Conservation (phyloP, 2,888 invertebrate genomes). For the Clanis bilineata region DNA sequence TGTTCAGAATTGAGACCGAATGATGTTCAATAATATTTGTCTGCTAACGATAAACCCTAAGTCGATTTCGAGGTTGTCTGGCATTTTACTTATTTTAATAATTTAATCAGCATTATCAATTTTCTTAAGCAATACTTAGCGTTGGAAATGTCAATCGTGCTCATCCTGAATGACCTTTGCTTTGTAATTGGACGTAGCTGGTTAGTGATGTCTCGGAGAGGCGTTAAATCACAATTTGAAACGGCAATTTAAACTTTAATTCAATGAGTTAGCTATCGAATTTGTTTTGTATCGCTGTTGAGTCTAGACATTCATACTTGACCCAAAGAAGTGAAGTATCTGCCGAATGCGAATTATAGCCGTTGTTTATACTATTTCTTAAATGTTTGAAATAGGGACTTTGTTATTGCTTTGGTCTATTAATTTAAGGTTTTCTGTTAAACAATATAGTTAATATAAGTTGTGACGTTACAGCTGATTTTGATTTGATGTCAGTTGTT, state of each 20-base stretch:
- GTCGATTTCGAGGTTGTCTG: not conserved
- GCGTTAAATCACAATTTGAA: not conserved
- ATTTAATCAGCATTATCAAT: constrained; percentile 24
- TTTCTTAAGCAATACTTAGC: constrained; percentile 35
- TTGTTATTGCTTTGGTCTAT: not conserved
- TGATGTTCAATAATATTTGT: too few relatives aligned
- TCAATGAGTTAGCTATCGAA: not conserved
- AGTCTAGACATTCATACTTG: not conserved
- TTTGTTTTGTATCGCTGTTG: not conserved
- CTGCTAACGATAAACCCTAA: too few relatives aligned
- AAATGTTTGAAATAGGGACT: not conserved
- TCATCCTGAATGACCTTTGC: constrained; percentile 37
- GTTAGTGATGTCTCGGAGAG: constrained; percentile 23
- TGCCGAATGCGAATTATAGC: not conserved
- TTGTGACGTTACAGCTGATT: too few relatives aligned
- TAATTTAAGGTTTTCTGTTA: too few relatives aligned
- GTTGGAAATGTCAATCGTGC: constrained; percentile 48
- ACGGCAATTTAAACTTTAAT: not conserved
- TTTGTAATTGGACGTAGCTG: constrained; percentile 36
- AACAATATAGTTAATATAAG: too few relatives aligned
- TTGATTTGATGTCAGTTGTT: too few relatives aligned
- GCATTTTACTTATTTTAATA: constrained; percentile 16
- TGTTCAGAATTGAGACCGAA: too few relatives aligned
- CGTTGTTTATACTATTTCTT: not conserved
- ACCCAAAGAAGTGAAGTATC: not conserved